phyloP scores from a whole-genome alignment of 2,888 invertebrate species.

The Pseudoips prasinana region DNA sequence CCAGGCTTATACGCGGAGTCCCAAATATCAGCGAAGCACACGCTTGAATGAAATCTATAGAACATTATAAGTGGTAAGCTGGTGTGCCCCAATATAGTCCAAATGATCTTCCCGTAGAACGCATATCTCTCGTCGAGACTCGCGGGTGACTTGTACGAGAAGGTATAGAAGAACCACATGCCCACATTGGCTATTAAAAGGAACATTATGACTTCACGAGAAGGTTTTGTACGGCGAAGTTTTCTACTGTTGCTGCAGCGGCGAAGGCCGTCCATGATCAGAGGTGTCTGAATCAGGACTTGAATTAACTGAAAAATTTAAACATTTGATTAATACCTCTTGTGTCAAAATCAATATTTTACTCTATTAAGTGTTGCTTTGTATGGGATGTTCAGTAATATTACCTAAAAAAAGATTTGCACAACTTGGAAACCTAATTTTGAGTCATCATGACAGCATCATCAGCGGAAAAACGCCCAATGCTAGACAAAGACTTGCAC shows the following conservation, averaged over 20 bases:
- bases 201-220: conserved; percentile 89
- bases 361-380: no score
- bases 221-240: conserved; percentile 85
- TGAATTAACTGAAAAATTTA: conserved; percentile 85
- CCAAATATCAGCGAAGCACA: conserved; percentile 90
- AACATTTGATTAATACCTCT: no score
- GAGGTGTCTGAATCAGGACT: conserved; percentile 88
- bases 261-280: conserved; percentile 87
- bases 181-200: conserved; percentile 88
- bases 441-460: no score
- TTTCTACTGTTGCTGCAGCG: conserved; percentile 86
- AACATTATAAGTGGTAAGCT: conserved; percentile 89
- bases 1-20: conserved; percentile 87
- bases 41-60: conserved; percentile 90
- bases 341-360: no score
- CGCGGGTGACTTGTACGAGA: conserved; percentile 80
- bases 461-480: no score
- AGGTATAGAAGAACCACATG: conserved; percentile 89
- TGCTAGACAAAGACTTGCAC: no score
- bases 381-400: no score
- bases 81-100: conserved; percentile 88
- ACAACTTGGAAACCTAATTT: no score
- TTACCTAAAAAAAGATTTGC: no score
- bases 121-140: conserved; percentile 81
- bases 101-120: conserved; percentile 86